These are phyloP conservation scores for Lamellibrachia columna DNA, from an alignment of 2,888 invertebrate species.

Conservation along the genomic window DNA sequence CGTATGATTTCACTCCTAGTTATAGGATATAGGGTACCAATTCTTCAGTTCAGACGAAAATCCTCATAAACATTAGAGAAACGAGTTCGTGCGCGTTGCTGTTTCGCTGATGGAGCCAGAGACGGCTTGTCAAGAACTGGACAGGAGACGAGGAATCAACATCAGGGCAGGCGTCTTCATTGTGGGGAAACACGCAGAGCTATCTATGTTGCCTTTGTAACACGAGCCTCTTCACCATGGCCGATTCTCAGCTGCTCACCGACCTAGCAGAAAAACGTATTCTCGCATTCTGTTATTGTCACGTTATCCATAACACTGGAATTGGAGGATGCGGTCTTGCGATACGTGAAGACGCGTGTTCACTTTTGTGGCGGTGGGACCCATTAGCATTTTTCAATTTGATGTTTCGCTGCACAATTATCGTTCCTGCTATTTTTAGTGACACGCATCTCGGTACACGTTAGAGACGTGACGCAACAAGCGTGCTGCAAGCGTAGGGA, in stretches of 20 bases:
- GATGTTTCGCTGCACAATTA: neutral
- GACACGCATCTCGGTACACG: neutral
- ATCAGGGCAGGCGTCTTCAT: neutral
- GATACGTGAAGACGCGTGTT: neutral
- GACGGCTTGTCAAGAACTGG: too few relatives aligned
- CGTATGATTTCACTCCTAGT: too few relatives aligned
- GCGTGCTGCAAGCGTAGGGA: neutral
- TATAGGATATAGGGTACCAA: too few relatives aligned
- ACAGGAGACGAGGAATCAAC: neutral
- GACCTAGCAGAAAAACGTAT: neutral
- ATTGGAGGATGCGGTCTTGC: neutral
- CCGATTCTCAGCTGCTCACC: too few relatives aligned
- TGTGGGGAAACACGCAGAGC: too few relatives aligned
- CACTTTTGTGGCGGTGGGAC: neutral
- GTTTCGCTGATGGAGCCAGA: too few relatives aligned
- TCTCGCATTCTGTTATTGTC: neutral
- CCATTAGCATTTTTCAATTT: constrained; percentile 4
- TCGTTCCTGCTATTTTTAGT: neutral
- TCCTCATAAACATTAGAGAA: too few relatives aligned
- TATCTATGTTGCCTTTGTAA: neutral
- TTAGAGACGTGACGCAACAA: neutral
- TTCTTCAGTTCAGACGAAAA: too few relatives aligned
- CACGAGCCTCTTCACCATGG: neutral
- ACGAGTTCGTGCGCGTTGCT: too few relatives aligned
- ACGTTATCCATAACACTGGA: neutral